Evolutionary conservation across 2,888 invertebrate species (phyloP).

Genomic region (Amphimallon solstitiale): DNA sequence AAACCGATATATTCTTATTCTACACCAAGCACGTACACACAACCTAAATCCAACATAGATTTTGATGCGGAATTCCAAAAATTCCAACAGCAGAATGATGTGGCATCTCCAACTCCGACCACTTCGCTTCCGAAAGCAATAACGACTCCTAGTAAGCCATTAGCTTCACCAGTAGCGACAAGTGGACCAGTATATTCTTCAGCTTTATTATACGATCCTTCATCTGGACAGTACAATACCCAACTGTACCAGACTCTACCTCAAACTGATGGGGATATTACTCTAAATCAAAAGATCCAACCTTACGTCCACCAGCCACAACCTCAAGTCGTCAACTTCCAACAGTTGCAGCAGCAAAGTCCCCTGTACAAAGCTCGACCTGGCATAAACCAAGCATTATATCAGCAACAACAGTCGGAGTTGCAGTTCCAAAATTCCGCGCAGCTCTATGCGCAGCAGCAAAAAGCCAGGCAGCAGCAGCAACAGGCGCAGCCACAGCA

Average conservation of each 20-base stretch:
- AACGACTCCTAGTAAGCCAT: slow-evolving; percentile 57
- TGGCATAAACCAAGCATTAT: slow-evolving; percentile 51
- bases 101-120: slow-evolving; percentile 67
- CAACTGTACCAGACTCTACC: slow-evolving; percentile 81
- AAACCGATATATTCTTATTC: slow-evolving; percentile 58
- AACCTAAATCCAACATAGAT: slow-evolving; percentile 61
- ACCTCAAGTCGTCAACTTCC: slow-evolving; percentile 66
- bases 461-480: slow-evolving; percentile 63
- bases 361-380: slow-evolving; percentile 63
- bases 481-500: slow-evolving; percentile 59
- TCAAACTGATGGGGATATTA: slow-evolving; percentile 77
- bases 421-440: slow-evolving; percentile 69
- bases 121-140: slow-evolving; percentile 55
- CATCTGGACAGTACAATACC: slow-evolving; percentile 81
- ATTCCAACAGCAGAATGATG: slow-evolving; percentile 75
- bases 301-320: slow-evolving; percentile 74
- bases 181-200: slow-evolving; percentile 78
- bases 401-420: slow-evolving; percentile 75
- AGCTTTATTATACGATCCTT: slow-evolving; percentile 80
- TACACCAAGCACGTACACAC: slow-evolving; percentile 50
- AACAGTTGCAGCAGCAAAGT: slow-evolving; percentile 67
- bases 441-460: slow-evolving; percentile 64
- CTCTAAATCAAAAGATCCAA: slow-evolving; percentile 78
- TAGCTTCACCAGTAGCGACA: slow-evolving; percentile 45
- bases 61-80: slow-evolving; percentile 81